phyloP scores from a whole-genome alignment of 2,888 invertebrate species.

The Ichneumon xanthorius region DNA sequence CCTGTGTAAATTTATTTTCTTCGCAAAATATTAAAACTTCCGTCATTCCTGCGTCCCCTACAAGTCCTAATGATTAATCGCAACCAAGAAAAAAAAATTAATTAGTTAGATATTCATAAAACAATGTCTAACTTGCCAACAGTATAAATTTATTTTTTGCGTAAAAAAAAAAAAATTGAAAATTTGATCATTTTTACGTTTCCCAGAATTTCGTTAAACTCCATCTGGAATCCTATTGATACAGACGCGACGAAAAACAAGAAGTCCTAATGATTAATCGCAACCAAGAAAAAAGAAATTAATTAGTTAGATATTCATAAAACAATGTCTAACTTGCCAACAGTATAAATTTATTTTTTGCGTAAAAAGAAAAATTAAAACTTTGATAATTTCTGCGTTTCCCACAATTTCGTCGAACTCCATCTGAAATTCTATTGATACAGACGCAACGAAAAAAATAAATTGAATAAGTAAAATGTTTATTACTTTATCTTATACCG shows the following conservation, averaged over 20 bases:
- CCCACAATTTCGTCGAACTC: not conserved
- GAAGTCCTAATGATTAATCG: too few relatives aligned
- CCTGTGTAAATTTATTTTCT: too few relatives aligned
- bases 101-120: not conserved
- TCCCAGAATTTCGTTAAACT: not conserved
- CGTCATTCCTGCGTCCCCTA: too few relatives aligned
- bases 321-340: not conserved
- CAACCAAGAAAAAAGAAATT: not conserved
- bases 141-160: not conserved
- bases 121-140: not conserved
- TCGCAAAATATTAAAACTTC: too few relatives aligned
- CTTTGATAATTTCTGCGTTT: not conserved
- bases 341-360: not conserved
- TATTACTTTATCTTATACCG: not conserved
- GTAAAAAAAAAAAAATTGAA: not conserved
- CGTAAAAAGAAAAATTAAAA: not conserved
- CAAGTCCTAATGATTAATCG: too few relatives aligned
- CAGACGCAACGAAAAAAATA: not conserved
- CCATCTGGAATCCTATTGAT: not conserved
- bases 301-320: too few relatives aligned
- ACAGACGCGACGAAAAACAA: not conserved
- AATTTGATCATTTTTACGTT: not conserved
- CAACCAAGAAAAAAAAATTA: not conserved
- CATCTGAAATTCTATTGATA: not conserved
- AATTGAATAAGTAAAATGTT: not conserved